These are phyloP conservation scores for Pristionchus exspectatus DNA, from an alignment of 2,888 invertebrate species.

Conservation along the genomic window DNA sequence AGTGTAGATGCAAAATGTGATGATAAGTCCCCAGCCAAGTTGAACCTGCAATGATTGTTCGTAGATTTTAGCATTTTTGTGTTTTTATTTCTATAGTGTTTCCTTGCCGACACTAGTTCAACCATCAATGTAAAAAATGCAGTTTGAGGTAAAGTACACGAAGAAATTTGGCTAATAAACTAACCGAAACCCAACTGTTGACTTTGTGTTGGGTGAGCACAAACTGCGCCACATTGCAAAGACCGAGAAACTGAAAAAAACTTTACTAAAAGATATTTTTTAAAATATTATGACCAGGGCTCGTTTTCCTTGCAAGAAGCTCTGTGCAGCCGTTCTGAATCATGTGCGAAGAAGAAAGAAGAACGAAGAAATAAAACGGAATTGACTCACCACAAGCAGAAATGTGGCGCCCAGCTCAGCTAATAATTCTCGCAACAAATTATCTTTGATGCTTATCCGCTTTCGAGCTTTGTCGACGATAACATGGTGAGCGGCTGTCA, in stretches of 20 bases:
- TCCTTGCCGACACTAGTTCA: no score
- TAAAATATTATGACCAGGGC: neutral
- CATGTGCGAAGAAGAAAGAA: no score
- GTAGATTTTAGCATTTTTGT: neutral
- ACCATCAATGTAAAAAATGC: no score
- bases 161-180: neutral
- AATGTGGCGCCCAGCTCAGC: constrained; percentile 70
- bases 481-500: neutral
- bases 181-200: constrained; percentile 34
- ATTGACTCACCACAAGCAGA: constrained; percentile 62
- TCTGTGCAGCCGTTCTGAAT: no score
- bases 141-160: no score
- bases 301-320: no score
- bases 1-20: constrained; percentile 66
- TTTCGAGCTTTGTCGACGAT: constrained; percentile 36
- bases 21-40: constrained; percentile 70
- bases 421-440: constrained; percentile 61
- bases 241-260: constrained; percentile 66
- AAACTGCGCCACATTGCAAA: constrained; percentile 66
- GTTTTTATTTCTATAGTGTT: no score
- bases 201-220: constrained; percentile 31
- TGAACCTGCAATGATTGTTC: constrained; percentile 56
- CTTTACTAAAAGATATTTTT: neutral
- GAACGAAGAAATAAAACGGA: neutral
- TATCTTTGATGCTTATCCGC: constrained; percentile 42